Base-by-base conservation (phyloP, 35 echinoderm and acorn worm genomes). In the Apostichopus japonicus region DNA sequence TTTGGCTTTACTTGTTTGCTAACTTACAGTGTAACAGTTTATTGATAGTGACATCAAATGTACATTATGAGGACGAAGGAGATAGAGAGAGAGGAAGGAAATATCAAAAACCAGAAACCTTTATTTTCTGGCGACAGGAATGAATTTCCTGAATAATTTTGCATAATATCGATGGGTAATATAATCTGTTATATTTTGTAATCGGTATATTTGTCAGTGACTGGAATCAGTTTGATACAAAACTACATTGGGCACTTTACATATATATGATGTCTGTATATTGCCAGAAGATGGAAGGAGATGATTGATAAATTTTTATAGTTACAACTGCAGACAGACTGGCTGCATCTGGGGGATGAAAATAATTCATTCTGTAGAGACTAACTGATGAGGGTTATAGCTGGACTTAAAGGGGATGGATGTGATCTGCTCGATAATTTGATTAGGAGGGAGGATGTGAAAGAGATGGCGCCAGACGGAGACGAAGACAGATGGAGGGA, bases 91-190 rank as follows among this genome's bases (percentile, higher is more conserved):
- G 63, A 4, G 11, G 5, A 17, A 11, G 11, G 8, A 67, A 4
- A 19, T 15, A 10, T 19, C 11, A 67, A 67, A 67, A 67, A 67
- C 63, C 11, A 67, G 63, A 15, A 67, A 67, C 11, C 63, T 67
- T 67, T 11, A 67, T 11, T 11, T 19, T 11, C 19, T 19, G 63
- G 63, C 63, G 63, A 67, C 63, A 67, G 14, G 11, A 67, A 15
- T 67, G 63, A 67, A 67, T 67, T 67, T 67, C 63, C 63, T 67
- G 63, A 67, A 67, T 67, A 67, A 15, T 67, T 67, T 67, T 67
- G 63, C 63, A 67, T 67, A 15, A 67, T 19, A 67, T 67, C 4
- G 63, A 67, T 67, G 63, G 33, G 33, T 44, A 44, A 44, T 44
- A 44, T 44, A 44, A 44, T 44, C 33, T 44, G 2, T 44, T 44